A percentile compares a stretch with the other conserved stretches of the same genome.
Conservation (phyloP, 92 coral and sea anemone genomes). For the Metridium senile region DNA sequence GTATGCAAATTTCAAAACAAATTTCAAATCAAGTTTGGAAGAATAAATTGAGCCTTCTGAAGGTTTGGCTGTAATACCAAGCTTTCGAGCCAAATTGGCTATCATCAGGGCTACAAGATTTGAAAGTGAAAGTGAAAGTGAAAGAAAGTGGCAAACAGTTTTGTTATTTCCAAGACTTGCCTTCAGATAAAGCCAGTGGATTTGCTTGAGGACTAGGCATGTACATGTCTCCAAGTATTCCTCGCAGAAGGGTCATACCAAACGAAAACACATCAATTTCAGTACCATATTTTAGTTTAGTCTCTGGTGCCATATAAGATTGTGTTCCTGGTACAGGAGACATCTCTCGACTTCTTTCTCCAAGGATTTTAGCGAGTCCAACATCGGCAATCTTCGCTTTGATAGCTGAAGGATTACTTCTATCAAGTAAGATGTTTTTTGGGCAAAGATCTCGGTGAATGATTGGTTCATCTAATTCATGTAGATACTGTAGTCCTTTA, state of each 20-base stretch:
- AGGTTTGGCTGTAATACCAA: too few relatives aligned
- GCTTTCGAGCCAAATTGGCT: slow-evolving; percentile 31
- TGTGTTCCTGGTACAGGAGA: slow-evolving; percentile 34
- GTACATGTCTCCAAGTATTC: slow-evolving; percentile 23
- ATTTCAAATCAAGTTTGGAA: too few relatives aligned
- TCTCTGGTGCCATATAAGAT: slow-evolving; percentile 47
- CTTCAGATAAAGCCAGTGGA: slow-evolving; percentile 59
- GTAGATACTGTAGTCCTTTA: slow-evolving; percentile 47
- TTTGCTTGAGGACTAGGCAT: slow-evolving; percentile 37
- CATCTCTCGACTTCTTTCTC: not conserved
- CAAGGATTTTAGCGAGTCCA: slow-evolving; percentile 46
- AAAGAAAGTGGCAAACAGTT: not conserved
- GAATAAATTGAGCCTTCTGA: too few relatives aligned
- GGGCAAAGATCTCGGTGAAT: slow-evolving; percentile 50
- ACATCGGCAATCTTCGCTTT: slow-evolving; percentile 49
- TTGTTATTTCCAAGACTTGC: slow-evolving; percentile 41
- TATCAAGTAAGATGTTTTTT: slow-evolving; percentile 45
- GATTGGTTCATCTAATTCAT: slow-evolving; percentile 28
- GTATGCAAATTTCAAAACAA: too few relatives aligned
- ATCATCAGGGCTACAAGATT: slow-evolving; percentile 28
- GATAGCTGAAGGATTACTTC: slow-evolving; percentile 11
- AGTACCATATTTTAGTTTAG: slow-evolving; percentile 31
- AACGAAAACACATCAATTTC: slow-evolving; percentile 63
- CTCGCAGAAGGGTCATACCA: slow-evolving; percentile 62
- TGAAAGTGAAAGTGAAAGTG: too few relatives aligned